Evolutionary conservation across 2,797 vertebrate genomes (phyloP), one percentile per base, ranked within the genome.

Genomic region (Vipera ursinii): DNA sequence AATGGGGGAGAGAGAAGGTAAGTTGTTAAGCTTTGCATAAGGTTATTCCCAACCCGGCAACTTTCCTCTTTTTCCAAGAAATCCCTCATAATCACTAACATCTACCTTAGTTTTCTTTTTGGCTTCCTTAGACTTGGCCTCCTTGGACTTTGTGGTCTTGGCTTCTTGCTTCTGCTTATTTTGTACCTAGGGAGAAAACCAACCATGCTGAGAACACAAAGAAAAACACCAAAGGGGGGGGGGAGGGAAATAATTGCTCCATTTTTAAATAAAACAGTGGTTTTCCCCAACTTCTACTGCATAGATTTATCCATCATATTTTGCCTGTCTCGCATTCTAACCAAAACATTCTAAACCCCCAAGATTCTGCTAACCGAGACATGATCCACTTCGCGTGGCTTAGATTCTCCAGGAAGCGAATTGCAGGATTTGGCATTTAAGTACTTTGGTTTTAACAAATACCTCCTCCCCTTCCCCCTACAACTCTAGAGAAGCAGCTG

Each of bases 151-250:
- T 95, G 98, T 98, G 44, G 94, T 96, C 96, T 99, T 99, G 51
- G 98, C 96, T 87, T 99, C 99, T 94, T 99, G 98, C 95, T 97
- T 98, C 95, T 98, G 98, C 96, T 98, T 99, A 97, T 98, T 98
- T 97, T 98, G 98, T 93, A 98, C 98, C 99, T 99, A 93, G 91
- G 95, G 91, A 87, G 88, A 86, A 96, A 90, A 87, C 1, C 9
- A 87, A 90, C 7, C 44, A 90, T 53, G 63, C 6, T 15, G 22
- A 86, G 53, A 56, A 90, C 6, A 82, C 20, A 87, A 10, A 15
- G 86, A 8, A 88, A 93, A 55, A 94, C 91, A 93, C 93, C 91
- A 55, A 22, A 3, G 2, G 51, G 2, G 51, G 8, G 51, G 7
- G 2, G 6, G n/a, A n/a, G 0, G 1, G n/a, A 59, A 32, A 5